Conservation (phyloP, 1,140 invertebrate genomes). For the Archivesica marissinica region DNA sequence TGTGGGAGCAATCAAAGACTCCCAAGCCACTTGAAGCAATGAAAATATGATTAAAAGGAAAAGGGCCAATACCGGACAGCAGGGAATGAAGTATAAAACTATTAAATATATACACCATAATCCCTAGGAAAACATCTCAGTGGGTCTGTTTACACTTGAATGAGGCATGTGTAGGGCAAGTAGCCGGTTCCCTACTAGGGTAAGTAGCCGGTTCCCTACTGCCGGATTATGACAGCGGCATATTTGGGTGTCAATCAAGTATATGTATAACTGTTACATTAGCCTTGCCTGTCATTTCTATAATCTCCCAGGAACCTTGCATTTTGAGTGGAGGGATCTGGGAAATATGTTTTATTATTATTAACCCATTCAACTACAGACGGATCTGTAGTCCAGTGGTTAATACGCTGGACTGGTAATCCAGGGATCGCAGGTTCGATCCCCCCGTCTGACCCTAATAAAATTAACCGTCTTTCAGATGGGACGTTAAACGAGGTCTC, state of each 20-base stretch:
- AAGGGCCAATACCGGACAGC: not conserved
- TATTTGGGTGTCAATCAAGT: not conserved
- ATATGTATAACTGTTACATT: not conserved
- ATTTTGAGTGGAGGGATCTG: not conserved
- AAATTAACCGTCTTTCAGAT: no score
- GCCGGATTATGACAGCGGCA: not conserved
- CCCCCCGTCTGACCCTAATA: no score
- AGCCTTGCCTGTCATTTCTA: constrained; percentile 1
- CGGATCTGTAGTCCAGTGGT: no score
- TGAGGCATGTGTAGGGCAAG: not conserved
- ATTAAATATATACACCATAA: not conserved
- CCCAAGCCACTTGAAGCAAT: no score
- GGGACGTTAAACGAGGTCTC: no score
- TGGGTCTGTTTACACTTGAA: constrained; percentile 5
- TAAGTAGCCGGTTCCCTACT: constrained; percentile 2
- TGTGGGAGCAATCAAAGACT: no score
- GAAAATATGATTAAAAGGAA: no score
- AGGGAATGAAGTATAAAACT: not conserved
- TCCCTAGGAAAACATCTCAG: not conserved
- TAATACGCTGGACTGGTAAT: no score
- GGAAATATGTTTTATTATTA: no score
- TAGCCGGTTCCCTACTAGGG: not conserved
- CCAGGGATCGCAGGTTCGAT: no score
- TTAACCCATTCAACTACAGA: no score
- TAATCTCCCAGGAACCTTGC: not conserved